These are phyloP conservation scores for Eledone cirrhosa DNA, from an alignment of 2,888 invertebrate species.

Conservation along the genomic window DNA sequence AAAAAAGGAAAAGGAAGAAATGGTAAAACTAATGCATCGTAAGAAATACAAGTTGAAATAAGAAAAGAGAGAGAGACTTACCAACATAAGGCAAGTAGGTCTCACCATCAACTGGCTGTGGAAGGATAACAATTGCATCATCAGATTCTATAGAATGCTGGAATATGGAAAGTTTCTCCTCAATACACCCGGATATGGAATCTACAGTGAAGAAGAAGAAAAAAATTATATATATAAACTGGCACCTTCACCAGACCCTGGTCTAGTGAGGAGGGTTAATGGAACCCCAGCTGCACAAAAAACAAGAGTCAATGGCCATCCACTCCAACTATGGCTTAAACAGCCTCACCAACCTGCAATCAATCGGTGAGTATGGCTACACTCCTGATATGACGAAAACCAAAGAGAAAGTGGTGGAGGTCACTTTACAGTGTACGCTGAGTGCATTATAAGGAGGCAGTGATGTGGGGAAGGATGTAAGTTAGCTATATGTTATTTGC, in stretches of 20 bases:
- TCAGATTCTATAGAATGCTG: conserved; percentile 39
- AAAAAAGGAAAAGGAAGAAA: not conserved
- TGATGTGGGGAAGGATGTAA: not conserved
- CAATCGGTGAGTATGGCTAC: too few relatives aligned
- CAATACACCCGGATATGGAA: conserved; percentile 46
- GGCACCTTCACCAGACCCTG: too few relatives aligned
- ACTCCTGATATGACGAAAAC: too few relatives aligned
- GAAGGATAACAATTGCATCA: conserved; percentile 50
- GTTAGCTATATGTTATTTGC: too few relatives aligned
- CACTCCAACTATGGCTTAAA: too few relatives aligned
- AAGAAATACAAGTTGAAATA: not conserved
- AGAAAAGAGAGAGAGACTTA: conserved; percentile 33
- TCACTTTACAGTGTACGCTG: not conserved
- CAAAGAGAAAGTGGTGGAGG: not conserved
- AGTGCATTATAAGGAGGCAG: not conserved
- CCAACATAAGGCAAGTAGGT: conserved; percentile 55
- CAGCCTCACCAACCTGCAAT: too few relatives aligned
- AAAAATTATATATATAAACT: not conserved
- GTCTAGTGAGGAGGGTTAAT: too few relatives aligned
- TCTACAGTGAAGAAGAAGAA: conserved; percentile 36
- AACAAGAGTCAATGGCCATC: too few relatives aligned
- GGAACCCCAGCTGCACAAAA: not conserved
- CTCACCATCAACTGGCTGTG: conserved; percentile 39
- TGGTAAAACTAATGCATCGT: not conserved
- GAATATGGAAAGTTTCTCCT: conserved; percentile 45